phyloP scores from a whole-genome alignment of 2,888 invertebrate species.

The Clivina fossor region DNA sequence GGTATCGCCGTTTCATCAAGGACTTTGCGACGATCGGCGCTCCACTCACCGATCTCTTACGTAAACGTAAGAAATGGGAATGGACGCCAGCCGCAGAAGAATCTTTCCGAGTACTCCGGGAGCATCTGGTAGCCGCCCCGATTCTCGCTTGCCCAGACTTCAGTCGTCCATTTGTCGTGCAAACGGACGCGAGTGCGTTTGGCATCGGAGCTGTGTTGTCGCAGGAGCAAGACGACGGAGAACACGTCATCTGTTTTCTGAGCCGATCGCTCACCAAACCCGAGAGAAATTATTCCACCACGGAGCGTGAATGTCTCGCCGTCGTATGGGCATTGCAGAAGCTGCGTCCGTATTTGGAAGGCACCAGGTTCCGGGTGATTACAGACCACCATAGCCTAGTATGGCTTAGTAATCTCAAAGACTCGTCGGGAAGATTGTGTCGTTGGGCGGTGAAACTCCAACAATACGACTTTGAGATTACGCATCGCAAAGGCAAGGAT shows the following conservation, averaged over 20 bases:
- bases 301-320: conserved; percentile 27
- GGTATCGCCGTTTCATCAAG: conserved; percentile 22
- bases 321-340: conserved; percentile 19
- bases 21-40: neutral
- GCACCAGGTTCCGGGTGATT: conserved; percentile 19
- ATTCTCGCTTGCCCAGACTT: conserved; percentile 27
- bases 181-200: conserved; percentile 22
- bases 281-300: conserved; percentile 35
- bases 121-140: conserved; percentile 9
- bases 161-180: conserved; percentile 13
- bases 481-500: neutral
- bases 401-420: conserved; percentile 22
- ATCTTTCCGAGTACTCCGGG: conserved; percentile 9
- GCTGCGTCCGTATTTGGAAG: conserved; percentile 20
- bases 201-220: conserved; percentile 23
- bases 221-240: conserved; percentile 11
- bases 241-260: conserved; percentile 36
- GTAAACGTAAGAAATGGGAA: conserved; percentile 1
- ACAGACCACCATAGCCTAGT: conserved; percentile 23
- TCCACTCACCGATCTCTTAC: neutral
- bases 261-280: conserved; percentile 29
- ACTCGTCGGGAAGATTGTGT: conserved; percentile 3
- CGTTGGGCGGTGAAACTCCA: neutral
- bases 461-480: neutral
- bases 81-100: conserved; percentile 7